Conservation (phyloP, 2,888 invertebrate species). For the Caenorhabditis sp. region DNA sequence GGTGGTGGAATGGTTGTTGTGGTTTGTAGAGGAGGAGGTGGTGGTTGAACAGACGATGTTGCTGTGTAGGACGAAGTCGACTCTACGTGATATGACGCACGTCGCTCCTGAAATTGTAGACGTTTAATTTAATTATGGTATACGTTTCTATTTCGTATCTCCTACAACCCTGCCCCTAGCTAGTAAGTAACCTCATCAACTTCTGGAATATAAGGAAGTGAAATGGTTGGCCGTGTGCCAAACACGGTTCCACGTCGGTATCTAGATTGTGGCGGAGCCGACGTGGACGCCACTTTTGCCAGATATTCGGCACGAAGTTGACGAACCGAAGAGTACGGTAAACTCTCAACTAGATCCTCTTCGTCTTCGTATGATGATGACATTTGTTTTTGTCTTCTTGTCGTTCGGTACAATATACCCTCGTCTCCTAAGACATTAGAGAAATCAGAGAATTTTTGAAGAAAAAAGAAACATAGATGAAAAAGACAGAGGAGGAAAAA, state of each 20-base stretch:
- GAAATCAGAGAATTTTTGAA: neutral
- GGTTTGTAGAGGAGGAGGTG: conserved; percentile 22
- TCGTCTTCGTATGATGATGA: neutral
- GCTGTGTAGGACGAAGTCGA: conserved; percentile 21
- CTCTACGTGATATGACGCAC: conserved; percentile 44
- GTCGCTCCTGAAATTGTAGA: conserved; percentile 42
- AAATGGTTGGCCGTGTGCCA: conserved; percentile 43
- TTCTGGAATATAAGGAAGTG: conserved; percentile 60
- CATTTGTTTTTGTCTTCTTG: neutral
- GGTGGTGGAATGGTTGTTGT: neutral
- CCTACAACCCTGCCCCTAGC: neutral
- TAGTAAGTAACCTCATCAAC: conserved; percentile 48
- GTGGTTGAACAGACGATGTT: conserved; percentile 18
- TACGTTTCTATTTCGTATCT: no score
- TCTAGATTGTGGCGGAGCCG: conserved; percentile 12
- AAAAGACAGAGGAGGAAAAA: conserved; percentile 6
- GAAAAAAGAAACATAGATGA: conserved; percentile 6
- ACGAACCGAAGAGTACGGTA: conserved; percentile 48
- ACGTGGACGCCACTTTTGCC: conserved; percentile 41
- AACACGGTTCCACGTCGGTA: conserved; percentile 30
- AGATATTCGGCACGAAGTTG: conserved; percentile 50
- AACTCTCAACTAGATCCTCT: conserved; percentile 9
- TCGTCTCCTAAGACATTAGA: conserved; percentile 17
- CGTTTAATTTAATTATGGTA: no score
- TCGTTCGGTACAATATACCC: neutral